Base-by-base conservation (phyloP, 2,113 vertebrate genomes). In the Crypturellus undulatus region DNA sequence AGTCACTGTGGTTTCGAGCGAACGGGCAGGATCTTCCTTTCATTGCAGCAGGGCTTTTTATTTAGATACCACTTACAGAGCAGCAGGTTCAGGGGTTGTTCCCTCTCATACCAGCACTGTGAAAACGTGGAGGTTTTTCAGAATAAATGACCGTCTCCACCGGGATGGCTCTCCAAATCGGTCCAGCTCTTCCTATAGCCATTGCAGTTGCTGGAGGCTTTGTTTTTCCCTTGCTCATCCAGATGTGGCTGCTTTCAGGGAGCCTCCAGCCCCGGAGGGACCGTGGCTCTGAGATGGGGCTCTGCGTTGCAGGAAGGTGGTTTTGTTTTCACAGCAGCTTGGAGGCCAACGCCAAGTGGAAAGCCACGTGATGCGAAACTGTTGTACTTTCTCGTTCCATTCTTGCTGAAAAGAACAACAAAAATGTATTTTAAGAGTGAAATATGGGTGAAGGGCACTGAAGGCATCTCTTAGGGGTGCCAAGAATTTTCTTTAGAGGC, bases 1-100 rank as follows among this genome's bases (percentile, higher is more conserved):
- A 96, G 88, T 96, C 92, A 94, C 26, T 89, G 93, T 89, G 94
- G 94, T 68, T 94, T 49, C 56, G 77, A 86, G 85, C 76, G 10
- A 12, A 75, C 76, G 92, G 92, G 85, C 59, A 68, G 92, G 85
- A 93, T 75, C 85, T 79, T 88, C 82, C 47, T 89, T 64, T 73
- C 11, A 0, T 83, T 84, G 79, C 73, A 32, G 79, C 56, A 76
- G 45, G 45, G 30, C 78, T 93, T 58, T 93, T 59, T 14, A 17
- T 62, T 91, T 71, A 82, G 58, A 54, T 45, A 12, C 0, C 64
- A 47, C 51, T 71, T 1, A 12, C 38, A 0, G 18, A 59, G 30
- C 45, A 25, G 36, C 20, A 8, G 25, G 8, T 40, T 89, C 24
- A n/a, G 87, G 87, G 87, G 51, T 34, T 63, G 18, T 47, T 26